These are phyloP conservation scores for Suillia variegata DNA, from an alignment of 2,888 invertebrate species.

Conservation along the genomic window DNA sequence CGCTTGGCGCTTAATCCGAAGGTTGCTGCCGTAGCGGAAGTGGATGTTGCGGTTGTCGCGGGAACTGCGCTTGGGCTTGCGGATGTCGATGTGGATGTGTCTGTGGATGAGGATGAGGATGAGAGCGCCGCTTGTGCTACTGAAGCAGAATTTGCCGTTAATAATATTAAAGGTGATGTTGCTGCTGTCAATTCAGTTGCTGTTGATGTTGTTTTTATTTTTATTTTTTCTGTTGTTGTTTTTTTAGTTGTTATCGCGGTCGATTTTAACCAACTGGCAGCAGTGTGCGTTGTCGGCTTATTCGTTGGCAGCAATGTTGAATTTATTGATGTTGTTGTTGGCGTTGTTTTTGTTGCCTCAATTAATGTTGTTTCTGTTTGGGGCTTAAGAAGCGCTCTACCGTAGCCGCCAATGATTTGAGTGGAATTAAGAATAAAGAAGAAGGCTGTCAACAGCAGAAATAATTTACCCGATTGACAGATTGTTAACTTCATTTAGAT, in stretches of 20 bases:
- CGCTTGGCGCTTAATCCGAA: too few species aligned
- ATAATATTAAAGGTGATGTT: slow-evolving; percentile 18
- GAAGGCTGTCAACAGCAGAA: slow-evolving; percentile 62
- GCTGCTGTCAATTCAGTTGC: slow-evolving; percentile 11
- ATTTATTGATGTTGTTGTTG: slow-evolving; percentile 13
- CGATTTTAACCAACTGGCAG: too few species aligned
- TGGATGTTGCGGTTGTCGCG: neutral
- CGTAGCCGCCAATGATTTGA: slow-evolving; percentile 36
- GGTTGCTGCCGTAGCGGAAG: neutral
- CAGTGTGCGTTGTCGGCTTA: neutral
- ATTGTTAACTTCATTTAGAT: slow-evolving; percentile 61
- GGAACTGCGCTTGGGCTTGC: neutral
- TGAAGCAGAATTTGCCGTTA: slow-evolving; percentile 2
- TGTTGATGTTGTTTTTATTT: neutral
- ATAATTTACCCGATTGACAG: slow-evolving; percentile 60
- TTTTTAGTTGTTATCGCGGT: too few species aligned
- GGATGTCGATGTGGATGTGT: slow-evolving; percentile 13
- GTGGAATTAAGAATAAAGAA: slow-evolving; percentile 55
- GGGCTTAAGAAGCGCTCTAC: slow-evolving; percentile 1
- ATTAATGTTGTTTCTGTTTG: slow-evolving; percentile 5
- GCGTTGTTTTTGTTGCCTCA: slow-evolving; percentile 11
- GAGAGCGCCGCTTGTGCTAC: neutral
- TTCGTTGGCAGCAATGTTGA: neutral
- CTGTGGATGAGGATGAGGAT: neutral
- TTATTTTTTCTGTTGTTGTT: neutral